A percentile compares a stretch with the other conserved stretches of the same genome.
These are phyloP conservation scores for Gallinago nigripennis DNA, from an alignment of 2,797 vertebrate species.

Conservation along the genomic window DNA sequence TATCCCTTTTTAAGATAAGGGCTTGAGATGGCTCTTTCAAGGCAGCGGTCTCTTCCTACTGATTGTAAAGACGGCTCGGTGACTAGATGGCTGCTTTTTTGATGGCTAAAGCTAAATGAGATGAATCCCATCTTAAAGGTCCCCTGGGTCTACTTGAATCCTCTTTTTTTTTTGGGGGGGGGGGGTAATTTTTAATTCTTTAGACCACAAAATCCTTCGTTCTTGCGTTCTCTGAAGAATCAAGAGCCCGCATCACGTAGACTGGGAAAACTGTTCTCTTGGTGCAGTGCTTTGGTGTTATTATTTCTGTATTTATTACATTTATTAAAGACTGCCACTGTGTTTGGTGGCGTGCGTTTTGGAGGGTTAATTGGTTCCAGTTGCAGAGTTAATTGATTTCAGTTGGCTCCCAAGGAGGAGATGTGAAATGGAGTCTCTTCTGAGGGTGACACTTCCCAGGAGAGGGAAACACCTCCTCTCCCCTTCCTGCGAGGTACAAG, in stretches of 20 bases:
- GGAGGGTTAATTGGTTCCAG: conserved; percentile 35
- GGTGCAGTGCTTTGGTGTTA: fast-evolving
- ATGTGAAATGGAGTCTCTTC: neutral
- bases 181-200: neutral
- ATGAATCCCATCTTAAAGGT: neutral
- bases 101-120: neutral
- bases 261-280: neutral
- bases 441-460: neutral
- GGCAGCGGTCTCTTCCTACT: neutral
- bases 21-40: neutral
- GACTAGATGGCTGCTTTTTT: neutral
- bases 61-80: neutral
- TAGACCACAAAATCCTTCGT: neutral
- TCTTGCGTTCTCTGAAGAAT: fast-evolving
- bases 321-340: conserved; percentile 7
- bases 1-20: neutral
- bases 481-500: neutral
- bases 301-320: neutral
- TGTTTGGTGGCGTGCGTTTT: neutral
- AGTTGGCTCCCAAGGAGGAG: conserved; percentile 30
- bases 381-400: conserved; percentile 39
- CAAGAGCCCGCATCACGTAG: fast-evolving
- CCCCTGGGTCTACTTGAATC: neutral
- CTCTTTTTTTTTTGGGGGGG: neutral
- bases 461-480: neutral